A percentile compares a stretch with the other conserved stretches of the same genome.
Conservation (phyloP, 64 coral and sea anemone genomes). For the Montipora capricornis region DNA sequence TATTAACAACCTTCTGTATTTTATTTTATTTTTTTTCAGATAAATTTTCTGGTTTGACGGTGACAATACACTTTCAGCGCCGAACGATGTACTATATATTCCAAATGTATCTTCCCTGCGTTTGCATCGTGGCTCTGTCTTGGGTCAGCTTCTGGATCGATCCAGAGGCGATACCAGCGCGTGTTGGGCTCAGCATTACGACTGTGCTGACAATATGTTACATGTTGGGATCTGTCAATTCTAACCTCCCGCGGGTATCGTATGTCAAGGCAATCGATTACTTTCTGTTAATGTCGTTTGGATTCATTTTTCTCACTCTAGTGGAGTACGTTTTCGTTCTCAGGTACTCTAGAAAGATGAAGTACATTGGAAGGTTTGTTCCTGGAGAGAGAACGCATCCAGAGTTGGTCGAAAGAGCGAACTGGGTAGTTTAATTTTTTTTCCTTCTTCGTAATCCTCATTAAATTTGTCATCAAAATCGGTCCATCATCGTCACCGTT, state of each 20-base stretch:
- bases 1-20: neutral
- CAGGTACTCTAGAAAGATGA: constrained; percentile 83
- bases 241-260: constrained; percentile 89
- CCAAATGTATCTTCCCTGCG: constrained; percentile 95
- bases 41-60: constrained; percentile 86
- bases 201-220: constrained; percentile 95
- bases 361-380: constrained; percentile 77
- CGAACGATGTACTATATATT: constrained; percentile 94
- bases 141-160: constrained; percentile 99
- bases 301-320: constrained; percentile 93
- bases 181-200: constrained; percentile 94
- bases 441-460: too few relatives aligned
- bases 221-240: constrained; percentile 94
- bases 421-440: constrained; percentile 51
- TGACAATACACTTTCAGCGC: constrained; percentile 84
- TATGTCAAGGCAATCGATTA: constrained; percentile 96
- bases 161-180: constrained; percentile 85
- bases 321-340: constrained; percentile 92
- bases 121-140: constrained; percentile 91
- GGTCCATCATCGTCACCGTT: too few relatives aligned
- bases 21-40: constrained; percentile 41
- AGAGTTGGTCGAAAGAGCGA: constrained; percentile 34
- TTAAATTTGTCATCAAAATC: too few relatives aligned
- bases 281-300: constrained; percentile 86
- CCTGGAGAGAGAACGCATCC: constrained; percentile 52